Evolutionary conservation across 2,113 vertebrate species (phyloP), one percentile per base, ranked within the genome.

Genomic region (Calyptomena viridis): DNA sequence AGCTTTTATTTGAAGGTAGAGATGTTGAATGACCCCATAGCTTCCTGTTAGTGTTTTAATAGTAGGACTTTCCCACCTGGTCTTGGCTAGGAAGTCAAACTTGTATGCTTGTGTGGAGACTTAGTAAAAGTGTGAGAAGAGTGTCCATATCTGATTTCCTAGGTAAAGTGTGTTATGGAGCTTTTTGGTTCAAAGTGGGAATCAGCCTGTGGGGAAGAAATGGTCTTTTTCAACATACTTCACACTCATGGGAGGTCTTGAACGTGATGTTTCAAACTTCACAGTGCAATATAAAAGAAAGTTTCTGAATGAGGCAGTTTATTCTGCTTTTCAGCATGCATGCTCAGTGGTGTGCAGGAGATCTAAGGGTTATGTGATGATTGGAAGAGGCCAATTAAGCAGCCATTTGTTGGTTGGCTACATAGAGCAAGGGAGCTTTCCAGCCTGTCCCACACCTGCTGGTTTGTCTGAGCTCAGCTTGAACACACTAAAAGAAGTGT

Each of bases 21-120:
- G 84, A 20, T 44, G 73, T 56, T 89, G 85, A 46, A 40, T 60
- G 81, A 82, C 79, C 39, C 62, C 58, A 5, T 25, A 55, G 44
- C 62, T 96, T 97, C 91, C 91, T 94, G 62, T 83, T 60, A 50
- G 75, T 23, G 14, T 72, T 87, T 94, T 93, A 88, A 56, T 35
- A 94, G 89, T 40, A 66, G 64, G 23, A 28, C 47, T 79, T 71
- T 55, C 50, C 31, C 66, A 76, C 47, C 69, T 96, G 35, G 40
- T 35, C 46, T 77, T 95, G 84, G 74, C 78, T 91, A 30, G 69
- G 53, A 94, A 95, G 49, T 15, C 50, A 69, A 68, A 28, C 42
- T 71, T 39, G 33, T 74, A 5, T 59, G 33, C 28, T 71, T 12
- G 3, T 17, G 39, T 73, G 71, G 66, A 85, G 66, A 44, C 53